These are phyloP conservation scores for Henricia sp. DNA, from an alignment of 53 echinoderm and acorn worm species.

Conservation along the genomic window DNA sequence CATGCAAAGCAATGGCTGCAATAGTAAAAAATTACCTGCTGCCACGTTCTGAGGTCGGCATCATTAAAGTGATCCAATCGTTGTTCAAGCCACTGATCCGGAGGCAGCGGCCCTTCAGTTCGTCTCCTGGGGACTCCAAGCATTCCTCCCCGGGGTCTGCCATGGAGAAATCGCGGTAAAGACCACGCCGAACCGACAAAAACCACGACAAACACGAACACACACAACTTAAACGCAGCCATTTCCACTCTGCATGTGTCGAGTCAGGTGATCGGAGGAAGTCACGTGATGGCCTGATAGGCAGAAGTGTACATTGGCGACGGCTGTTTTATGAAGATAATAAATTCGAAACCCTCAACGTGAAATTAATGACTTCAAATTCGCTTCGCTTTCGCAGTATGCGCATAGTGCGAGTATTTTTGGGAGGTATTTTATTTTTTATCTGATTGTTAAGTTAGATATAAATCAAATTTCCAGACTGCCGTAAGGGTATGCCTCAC, in stretches of 20 bases:
- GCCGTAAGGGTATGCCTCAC: too few relatives aligned
- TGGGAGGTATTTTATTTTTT: too few relatives aligned
- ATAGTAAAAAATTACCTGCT: too few relatives aligned
- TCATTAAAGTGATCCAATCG: constrained; percentile 89
- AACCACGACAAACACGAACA: constrained; percentile 7
- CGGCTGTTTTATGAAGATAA: constrained; percentile 45
- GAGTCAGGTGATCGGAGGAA: constrained; percentile 26
- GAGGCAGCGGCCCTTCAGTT: constrained; percentile 50
- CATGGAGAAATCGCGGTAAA: constrained; percentile 70
- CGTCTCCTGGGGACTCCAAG: constrained; percentile 63
- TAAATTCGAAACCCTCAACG: too few relatives aligned
- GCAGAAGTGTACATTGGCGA: not conserved
- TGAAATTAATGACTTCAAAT: too few relatives aligned
- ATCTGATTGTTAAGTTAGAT: too few relatives aligned
- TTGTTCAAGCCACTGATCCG: constrained; percentile 85
- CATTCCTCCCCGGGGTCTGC: constrained; percentile 88
- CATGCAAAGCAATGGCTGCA: too few relatives aligned
- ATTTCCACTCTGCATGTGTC: not conserved
- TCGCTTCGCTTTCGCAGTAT: too few relatives aligned
- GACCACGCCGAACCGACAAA: constrained; percentile 39
- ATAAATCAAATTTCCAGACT: too few relatives aligned
- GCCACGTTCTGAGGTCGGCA: constrained; percentile 82
- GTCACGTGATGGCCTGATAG: constrained; percentile 37
- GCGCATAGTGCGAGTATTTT: too few relatives aligned
- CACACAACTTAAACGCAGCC: not conserved